These are phyloP conservation scores for Aphyosemion australe DNA, from an alignment of 2,113 vertebrate species.

Conservation along the genomic window DNA sequence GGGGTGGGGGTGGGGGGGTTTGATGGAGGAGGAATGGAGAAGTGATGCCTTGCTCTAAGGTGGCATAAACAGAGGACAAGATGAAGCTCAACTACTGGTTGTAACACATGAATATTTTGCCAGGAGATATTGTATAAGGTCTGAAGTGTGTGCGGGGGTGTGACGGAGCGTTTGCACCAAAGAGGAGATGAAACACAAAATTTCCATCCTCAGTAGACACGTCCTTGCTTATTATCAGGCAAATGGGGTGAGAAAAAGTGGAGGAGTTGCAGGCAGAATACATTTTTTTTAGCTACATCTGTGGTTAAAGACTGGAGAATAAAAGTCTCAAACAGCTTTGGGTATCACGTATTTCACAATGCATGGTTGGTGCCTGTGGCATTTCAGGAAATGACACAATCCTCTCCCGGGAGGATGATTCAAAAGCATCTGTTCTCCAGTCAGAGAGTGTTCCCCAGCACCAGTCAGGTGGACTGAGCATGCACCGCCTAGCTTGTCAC, in stretches of 20 bases:
- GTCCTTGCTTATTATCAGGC: conserved; percentile 43
- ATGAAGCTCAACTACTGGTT: conserved; percentile 31
- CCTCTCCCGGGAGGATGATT: conserved; percentile 37
- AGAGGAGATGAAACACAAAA: conserved; percentile 43
- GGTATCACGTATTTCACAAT: conserved; percentile 27
- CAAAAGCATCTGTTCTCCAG: conserved; percentile 34
- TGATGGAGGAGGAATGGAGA: conserved; percentile 9
- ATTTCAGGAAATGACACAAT: conserved; percentile 61
- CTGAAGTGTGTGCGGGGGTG: conserved; percentile 25
- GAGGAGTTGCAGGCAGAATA: conserved; percentile 18
- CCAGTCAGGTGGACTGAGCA: conserved; percentile 49
- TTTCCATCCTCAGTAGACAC: conserved; percentile 25
- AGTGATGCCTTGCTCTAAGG: conserved; percentile 34
- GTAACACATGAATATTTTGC: conserved; percentile 10
- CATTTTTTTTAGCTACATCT: conserved; percentile 16
- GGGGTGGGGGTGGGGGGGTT: not conserved
- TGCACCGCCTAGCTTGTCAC: conserved; percentile 33
- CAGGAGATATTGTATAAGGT: conserved; percentile 24
- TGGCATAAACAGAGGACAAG: conserved; percentile 30
- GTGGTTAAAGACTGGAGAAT: conserved; percentile 30
- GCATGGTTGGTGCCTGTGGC: conserved; percentile 23
- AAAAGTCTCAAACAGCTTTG: conserved; percentile 21
- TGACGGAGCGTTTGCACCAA: conserved; percentile 9
- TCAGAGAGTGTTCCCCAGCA: conserved; percentile 24
- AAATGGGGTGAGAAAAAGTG: conserved; percentile 34